Percentiles rank a stretch among this genome's conserved stretches.
These are phyloP conservation scores for Chrysina gloriosa DNA, from an alignment of 2,888 invertebrate species.

Conservation along the genomic window DNA sequence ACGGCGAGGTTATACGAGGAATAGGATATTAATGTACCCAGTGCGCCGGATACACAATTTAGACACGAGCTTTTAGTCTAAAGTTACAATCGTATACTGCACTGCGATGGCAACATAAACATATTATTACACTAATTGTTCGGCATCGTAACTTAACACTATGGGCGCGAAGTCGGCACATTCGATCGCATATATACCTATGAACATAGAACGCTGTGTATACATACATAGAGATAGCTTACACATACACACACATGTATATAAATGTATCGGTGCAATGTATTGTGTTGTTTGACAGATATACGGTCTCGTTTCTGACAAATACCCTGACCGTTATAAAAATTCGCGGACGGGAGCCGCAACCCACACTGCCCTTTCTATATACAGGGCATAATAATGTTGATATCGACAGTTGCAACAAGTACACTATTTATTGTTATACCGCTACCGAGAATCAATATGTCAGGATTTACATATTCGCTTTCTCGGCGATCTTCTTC, in stretches of 20 bases:
- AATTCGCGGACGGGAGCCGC: slow-evolving; percentile 57
- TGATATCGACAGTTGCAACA: slow-evolving; percentile 58
- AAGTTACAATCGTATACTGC: slow-evolving; percentile 27
- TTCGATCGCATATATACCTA: slow-evolving; percentile 54
- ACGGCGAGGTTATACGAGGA: slow-evolving; percentile 4
- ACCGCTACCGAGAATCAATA: slow-evolving; percentile 58
- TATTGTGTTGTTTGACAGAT: slow-evolving; percentile 61
- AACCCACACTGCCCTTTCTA: slow-evolving; percentile 57
- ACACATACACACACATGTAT: slow-evolving; percentile 53
- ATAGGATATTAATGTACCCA: slow-evolving; percentile 25
- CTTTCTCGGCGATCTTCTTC: slow-evolving; percentile 41
- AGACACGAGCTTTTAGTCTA: slow-evolving; percentile 34
- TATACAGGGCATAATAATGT: slow-evolving; percentile 56
- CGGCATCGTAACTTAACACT: slow-evolving; percentile 63
- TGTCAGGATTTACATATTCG: slow-evolving; percentile 59
- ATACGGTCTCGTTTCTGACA: slow-evolving; percentile 60
- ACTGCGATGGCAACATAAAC: slow-evolving; percentile 47
- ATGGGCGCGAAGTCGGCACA: slow-evolving; percentile 59
- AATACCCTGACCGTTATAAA: slow-evolving; percentile 58
- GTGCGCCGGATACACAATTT: slow-evolving; percentile 33
- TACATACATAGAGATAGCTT: slow-evolving; percentile 10
- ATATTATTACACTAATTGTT: slow-evolving; percentile 63
- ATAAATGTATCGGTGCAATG: slow-evolving; percentile 46
- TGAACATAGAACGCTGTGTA: slow-evolving; percentile 5
- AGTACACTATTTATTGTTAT: slow-evolving; percentile 56